A percentile compares a stretch with the other conserved stretches of the same genome.
Evolutionary conservation across 2,113 vertebrate genomes (phyloP).

Genomic region (Podilymbus podiceps): DNA sequence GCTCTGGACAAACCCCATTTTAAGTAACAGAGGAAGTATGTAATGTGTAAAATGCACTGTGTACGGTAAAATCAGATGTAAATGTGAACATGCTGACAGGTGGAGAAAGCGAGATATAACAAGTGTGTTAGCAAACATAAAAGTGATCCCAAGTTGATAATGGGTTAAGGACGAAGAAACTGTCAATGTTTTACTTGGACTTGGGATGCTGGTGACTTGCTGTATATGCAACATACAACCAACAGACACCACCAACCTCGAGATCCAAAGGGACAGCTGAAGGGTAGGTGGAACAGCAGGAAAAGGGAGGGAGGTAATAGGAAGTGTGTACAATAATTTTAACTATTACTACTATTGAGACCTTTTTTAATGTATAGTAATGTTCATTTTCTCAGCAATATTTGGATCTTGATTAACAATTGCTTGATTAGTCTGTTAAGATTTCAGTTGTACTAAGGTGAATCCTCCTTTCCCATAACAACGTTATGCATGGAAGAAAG

Average conservation of each 20-base stretch:
- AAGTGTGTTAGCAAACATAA: background rate
- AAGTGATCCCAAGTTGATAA: background rate
- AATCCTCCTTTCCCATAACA: background rate
- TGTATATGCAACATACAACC: no score
- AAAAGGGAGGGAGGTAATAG: background rate
- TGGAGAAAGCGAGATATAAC: background rate
- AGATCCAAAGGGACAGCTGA: background rate
- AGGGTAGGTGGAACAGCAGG: background rate
- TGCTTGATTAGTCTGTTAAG: background rate
- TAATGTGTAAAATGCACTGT: background rate
- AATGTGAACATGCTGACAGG: background rate
- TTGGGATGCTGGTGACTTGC: background rate
- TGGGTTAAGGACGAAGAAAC: background rate
- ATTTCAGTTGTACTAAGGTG: background rate
- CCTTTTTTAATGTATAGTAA: background rate
- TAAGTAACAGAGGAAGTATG: accelerated
- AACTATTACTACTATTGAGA: background rate
- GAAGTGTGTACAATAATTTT: background rate
- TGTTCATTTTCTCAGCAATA: background rate
- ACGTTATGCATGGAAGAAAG: background rate
- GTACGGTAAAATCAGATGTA: background rate
- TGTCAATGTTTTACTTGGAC: accelerated
- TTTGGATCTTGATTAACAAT: background rate
- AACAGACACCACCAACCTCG: background rate
- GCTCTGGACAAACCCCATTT: background rate